Evolutionary conservation across 2,888 invertebrate species (phyloP).

Genomic region (Tanaodytes sp.): DNA sequence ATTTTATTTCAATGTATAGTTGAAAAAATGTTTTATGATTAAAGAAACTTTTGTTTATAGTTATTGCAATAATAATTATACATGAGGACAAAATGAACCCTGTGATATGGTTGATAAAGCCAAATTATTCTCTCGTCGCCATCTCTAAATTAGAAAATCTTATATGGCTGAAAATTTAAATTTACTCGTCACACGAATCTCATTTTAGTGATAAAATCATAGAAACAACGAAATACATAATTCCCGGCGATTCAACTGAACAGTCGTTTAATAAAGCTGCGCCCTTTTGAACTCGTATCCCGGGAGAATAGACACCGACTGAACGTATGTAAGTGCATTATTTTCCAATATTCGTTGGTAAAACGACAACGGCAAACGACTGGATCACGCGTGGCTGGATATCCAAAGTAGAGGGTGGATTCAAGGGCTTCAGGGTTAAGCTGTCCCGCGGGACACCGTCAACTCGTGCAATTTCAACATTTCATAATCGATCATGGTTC

Average conservation of each 20-base stretch:
- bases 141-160: too few relatives aligned
- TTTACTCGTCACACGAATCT: too few relatives aligned
- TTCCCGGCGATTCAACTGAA: conserved; percentile 38
- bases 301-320: conserved; percentile 54
- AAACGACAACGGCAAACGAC: conserved; percentile 55
- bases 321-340: conserved; percentile 67
- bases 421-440: conserved; percentile 62
- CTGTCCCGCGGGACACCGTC: conserved; percentile 67
- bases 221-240: conserved; percentile 24
- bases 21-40: too few relatives aligned
- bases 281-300: conserved; percentile 52
- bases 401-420: conserved; percentile 62
- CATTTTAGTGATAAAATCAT: too few relatives aligned
- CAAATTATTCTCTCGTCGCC: too few relatives aligned
- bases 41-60: too few relatives aligned
- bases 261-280: conserved; percentile 37
- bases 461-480: conserved; percentile 65
- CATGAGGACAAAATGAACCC: too few relatives aligned
- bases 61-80: too few relatives aligned
- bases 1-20: too few relatives aligned
- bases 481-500: conserved; percentile 68
- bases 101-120: too few relatives aligned
- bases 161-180: too few relatives aligned
- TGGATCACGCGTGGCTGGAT: conserved; percentile 66
- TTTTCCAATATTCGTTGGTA: conserved; percentile 68